Evolutionary conservation across 2,888 invertebrate genomes (phyloP).

Genomic region (Heliconius aoede): DNA sequence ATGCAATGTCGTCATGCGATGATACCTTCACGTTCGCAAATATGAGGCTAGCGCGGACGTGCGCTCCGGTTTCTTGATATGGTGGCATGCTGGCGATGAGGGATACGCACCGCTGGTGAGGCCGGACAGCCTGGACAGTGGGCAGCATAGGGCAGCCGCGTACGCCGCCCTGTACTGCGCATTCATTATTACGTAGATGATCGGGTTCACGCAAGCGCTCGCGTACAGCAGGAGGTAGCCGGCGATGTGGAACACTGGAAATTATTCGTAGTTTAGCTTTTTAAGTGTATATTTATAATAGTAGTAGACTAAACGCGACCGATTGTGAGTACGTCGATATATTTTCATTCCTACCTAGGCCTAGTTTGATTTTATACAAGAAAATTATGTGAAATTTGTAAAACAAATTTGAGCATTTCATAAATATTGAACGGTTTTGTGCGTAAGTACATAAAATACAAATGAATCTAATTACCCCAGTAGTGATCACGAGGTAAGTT

Average conservation of each 20-base stretch:
- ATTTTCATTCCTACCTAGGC: no score
- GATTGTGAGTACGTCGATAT: no score
- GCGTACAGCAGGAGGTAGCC: slow-evolving; percentile 94
- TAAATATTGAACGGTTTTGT: background rate
- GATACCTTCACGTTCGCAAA: slow-evolving; percentile 78
- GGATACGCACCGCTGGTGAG: slow-evolving; percentile 85
- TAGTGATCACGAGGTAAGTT: background rate
- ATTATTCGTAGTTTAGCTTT: background rate
- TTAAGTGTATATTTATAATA: no score
- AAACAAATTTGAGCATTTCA: background rate
- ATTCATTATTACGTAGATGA: slow-evolving; percentile 97
- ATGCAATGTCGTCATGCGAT: slow-evolving; percentile 43
- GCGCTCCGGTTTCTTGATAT: slow-evolving; percentile 65
- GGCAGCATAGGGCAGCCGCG: slow-evolving; percentile 89
- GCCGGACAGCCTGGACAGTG: slow-evolving; percentile 81
- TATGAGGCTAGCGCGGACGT: slow-evolving; percentile 73
- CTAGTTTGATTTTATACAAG: background rate
- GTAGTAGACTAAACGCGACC: no score
- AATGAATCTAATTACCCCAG: slow-evolving; percentile 5
- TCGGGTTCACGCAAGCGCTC: slow-evolving; percentile 95
- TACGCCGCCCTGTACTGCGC: slow-evolving; percentile 96
- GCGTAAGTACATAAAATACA: slow-evolving; percentile 1
- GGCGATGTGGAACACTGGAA: slow-evolving; percentile 88
- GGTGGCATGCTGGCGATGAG: slow-evolving; percentile 71
- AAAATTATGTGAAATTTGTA: background rate